These are phyloP conservation scores for Apeltes quadracus DNA, from an alignment of 2,113 vertebrate species.

Conservation along the genomic window DNA sequence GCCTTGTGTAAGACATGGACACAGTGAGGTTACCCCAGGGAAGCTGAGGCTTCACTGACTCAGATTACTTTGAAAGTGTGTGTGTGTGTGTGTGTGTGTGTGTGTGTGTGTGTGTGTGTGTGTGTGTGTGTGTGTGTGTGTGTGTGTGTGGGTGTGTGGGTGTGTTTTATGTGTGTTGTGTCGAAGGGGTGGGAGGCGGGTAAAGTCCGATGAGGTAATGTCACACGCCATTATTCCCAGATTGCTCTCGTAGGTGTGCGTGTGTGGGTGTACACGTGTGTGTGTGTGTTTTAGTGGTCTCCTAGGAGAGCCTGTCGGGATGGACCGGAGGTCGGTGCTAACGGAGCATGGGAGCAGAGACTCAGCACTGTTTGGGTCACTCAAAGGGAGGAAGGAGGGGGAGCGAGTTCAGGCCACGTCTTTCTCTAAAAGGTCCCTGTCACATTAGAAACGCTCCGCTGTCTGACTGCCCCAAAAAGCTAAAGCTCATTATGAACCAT, in stretches of 20 bases:
- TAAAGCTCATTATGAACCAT: constrained; percentile 25
- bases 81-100: constrained; percentile 22
- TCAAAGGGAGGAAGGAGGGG: constrained; percentile 1
- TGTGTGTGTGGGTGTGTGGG: constrained; percentile 25
- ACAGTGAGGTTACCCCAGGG: constrained; percentile 27
- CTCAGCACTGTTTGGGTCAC: constrained; percentile 20
- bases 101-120: constrained; percentile 27
- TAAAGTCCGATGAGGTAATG: constrained; percentile 38
- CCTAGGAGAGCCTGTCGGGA: constrained; percentile 27
- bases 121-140: constrained; percentile 18
- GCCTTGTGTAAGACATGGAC: constrained; percentile 23
- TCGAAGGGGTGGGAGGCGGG: too few species aligned
- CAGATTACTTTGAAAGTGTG: constrained; percentile 27
- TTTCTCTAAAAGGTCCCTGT: constrained; percentile 45
- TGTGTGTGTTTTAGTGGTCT: constrained; percentile 4
- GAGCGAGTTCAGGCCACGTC: constrained; percentile 10
- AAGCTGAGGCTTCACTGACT: constrained; percentile 40
- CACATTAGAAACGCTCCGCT: constrained; percentile 22
- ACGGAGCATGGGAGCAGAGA: constrained; percentile 23
- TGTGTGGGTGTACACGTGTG: constrained; percentile 1
- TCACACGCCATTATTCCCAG: constrained; percentile 55
- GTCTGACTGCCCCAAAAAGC: constrained; percentile 1
- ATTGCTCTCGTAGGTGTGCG: neutral
- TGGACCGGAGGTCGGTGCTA: constrained; percentile 2
- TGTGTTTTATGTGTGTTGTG: constrained; percentile 17